phyloP scores from a whole-genome alignment of 2,797 vertebrate genomes.

The Fistularia tabacaria region DNA sequence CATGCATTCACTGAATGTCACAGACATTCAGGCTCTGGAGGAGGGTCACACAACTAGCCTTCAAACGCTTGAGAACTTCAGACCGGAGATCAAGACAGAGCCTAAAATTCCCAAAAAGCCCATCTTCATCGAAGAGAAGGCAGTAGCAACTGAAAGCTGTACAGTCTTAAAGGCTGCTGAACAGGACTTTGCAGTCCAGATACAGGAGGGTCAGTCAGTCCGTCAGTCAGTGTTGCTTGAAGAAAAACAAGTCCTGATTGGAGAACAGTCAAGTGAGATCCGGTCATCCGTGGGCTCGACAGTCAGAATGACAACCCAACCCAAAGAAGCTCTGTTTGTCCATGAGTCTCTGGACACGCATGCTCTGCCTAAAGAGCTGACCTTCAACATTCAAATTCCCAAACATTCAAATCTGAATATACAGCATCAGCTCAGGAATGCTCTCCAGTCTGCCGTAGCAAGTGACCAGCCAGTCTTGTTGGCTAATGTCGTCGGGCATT shows the following conservation, averaged over 20 bases:
- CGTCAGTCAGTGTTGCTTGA: conserved; percentile 75
- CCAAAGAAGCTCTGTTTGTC: conserved; percentile 37
- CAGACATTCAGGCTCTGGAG: conserved; percentile 66
- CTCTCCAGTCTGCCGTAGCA: conserved; percentile 80
- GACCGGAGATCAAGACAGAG: conserved; percentile 67
- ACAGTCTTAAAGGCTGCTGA: conserved; percentile 68
- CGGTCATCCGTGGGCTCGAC: conserved; percentile 39
- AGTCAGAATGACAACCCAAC: conserved; percentile 59
- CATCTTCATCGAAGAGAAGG: conserved; percentile 65
- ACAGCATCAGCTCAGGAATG: conserved; percentile 77
- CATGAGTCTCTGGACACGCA: conserved; percentile 66
- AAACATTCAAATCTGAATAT: conserved; percentile 73
- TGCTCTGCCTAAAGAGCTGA: conserved; percentile 79
- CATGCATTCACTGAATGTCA: conserved; percentile 67
- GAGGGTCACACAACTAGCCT: conserved; percentile 66
- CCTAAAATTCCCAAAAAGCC: conserved; percentile 63
- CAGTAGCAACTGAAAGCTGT: conserved; percentile 70
- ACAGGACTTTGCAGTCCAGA: conserved; percentile 78
- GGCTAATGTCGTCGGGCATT: conserved; percentile 77
- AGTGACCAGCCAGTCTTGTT: conserved; percentile 78
- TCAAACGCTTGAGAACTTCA: conserved; percentile 45
- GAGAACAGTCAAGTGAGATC: conserved; percentile 62
- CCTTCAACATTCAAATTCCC: conserved; percentile 71
- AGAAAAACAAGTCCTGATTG: conserved; percentile 74
- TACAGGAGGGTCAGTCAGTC: conserved; percentile 78